phyloP scores from a whole-genome alignment of 2,797 vertebrate species.

The Lacerta agilis region DNA sequence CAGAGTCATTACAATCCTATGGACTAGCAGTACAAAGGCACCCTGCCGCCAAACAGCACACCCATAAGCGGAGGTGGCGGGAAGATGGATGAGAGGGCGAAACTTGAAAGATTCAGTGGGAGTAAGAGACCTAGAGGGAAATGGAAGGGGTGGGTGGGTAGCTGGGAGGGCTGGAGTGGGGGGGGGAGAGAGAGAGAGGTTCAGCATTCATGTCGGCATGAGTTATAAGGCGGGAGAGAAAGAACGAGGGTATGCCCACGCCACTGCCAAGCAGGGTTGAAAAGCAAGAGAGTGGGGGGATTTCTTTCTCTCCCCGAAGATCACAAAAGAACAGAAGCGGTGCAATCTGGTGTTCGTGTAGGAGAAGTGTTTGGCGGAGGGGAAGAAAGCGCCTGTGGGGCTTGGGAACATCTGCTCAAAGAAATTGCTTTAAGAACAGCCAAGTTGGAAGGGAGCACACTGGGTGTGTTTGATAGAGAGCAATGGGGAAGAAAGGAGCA shows the following conservation, averaged over 20 bases:
- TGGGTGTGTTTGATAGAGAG: not conserved
- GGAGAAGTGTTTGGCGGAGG: conserved; percentile 73
- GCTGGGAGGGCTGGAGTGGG: not conserved
- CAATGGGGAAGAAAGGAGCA: rapidly evolving
- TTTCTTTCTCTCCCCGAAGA: conserved; percentile 50
- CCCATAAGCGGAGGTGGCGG: conserved; percentile 18
- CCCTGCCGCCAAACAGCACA: not conserved
- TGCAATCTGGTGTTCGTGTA: conserved; percentile 70
- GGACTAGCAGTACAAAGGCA: conserved; percentile 16
- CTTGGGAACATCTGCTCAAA: conserved; percentile 74
- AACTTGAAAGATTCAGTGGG: conserved; percentile 9
- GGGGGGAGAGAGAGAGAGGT: too few species aligned
- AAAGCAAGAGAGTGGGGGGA: conserved; percentile 65
- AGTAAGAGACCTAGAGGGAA: conserved; percentile 13
- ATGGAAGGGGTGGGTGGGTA: not conserved
- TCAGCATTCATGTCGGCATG: conserved; percentile 47
- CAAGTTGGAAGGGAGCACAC: conserved; percentile 1
- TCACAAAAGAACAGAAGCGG: conserved; percentile 71
- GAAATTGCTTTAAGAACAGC: conserved; percentile 61
- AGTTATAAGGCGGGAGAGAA: not conserved
- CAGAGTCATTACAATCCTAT: conserved; percentile 15
- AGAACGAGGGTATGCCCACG: conserved; percentile 50
- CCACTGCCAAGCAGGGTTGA: conserved; percentile 49
- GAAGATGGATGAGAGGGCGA: conserved; percentile 13
- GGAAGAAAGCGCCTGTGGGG: conserved; percentile 70